Conservation (phyloP, 2,113 vertebrate genomes). For the Triplophysa rosa region DNA sequence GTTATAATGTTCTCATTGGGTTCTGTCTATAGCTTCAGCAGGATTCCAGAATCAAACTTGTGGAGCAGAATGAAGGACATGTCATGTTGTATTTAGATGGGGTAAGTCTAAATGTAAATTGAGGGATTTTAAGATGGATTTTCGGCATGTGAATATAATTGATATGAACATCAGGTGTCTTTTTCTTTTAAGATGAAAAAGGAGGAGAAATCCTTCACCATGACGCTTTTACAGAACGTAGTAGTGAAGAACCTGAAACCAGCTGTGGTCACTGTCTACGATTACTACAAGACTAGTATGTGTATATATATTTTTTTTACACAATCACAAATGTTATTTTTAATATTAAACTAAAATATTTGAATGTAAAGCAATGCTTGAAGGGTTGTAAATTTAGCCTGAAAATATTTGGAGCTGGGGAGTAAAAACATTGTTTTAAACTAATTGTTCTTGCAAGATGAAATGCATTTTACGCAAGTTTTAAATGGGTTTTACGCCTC, state of each 20-base stretch:
- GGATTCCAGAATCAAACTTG: constrained; percentile 63
- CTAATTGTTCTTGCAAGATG: too few species aligned
- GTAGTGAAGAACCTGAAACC: constrained; percentile 78
- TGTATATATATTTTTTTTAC: neutral
- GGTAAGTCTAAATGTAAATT: constrained; percentile 56
- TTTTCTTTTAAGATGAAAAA: constrained; percentile 63
- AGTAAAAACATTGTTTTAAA: too few species aligned
- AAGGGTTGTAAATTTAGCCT: too few species aligned
- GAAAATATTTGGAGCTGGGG: too few species aligned
- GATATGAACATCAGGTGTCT: neutral
- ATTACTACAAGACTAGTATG: constrained; percentile 86
- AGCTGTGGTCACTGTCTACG: constrained; percentile 80
- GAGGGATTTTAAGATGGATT: neutral
- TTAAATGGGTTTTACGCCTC: too few species aligned
- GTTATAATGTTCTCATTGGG: neutral
- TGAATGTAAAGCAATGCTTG: too few species aligned
- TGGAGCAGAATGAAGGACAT: constrained; percentile 67
- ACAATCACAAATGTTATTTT: neutral
- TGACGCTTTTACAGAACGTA: constrained; percentile 71
- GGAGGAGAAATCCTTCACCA: constrained; percentile 36
- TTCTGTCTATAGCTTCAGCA: constrained; percentile 58
- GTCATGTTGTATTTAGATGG: constrained; percentile 73
- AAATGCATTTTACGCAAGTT: too few species aligned
- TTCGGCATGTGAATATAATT: neutral
- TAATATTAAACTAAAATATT: too few species aligned